phyloP scores from a whole-genome alignment of 2,888 invertebrate genomes.

The Diaperis boleti region DNA sequence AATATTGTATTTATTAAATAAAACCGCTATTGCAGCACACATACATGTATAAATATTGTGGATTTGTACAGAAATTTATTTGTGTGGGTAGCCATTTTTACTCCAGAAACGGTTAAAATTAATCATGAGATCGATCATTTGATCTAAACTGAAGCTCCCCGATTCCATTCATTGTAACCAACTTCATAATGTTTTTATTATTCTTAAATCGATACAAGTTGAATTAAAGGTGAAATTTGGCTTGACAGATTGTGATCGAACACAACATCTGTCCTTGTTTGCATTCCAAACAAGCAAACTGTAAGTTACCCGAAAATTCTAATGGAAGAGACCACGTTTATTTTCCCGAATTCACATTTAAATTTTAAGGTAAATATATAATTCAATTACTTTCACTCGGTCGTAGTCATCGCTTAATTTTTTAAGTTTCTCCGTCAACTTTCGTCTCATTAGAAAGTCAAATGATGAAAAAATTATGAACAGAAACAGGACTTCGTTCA shows the following conservation, averaged over 20 bases:
- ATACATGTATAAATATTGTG: too few relatives aligned
- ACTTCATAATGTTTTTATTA: not conserved
- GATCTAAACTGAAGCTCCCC: slow-evolving; percentile 8
- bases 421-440: slow-evolving; percentile 19
- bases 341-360: slow-evolving; percentile 22
- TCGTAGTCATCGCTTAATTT: slow-evolving; percentile 32
- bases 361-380: slow-evolving; percentile 37
- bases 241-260: not conserved
- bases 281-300: slow-evolving; percentile 31
- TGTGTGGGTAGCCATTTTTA: too few relatives aligned
- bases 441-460: slow-evolving; percentile 19
- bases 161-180: not conserved
- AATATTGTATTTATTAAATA: too few relatives aligned
- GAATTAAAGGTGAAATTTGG: slow-evolving; percentile 2
- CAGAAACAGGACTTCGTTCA: not conserved
- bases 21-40: too few relatives aligned
- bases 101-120: too few relatives aligned
- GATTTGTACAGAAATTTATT: too few relatives aligned
- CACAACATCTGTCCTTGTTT: slow-evolving; percentile 23
- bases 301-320: slow-evolving; percentile 17
- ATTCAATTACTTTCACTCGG: slow-evolving; percentile 28
- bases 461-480: slow-evolving; percentile 17
- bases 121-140: too few relatives aligned
- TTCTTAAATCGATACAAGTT: not conserved
- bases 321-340: slow-evolving; percentile 28